Evolutionary conservation across 2,888 invertebrate species (phyloP).

Genomic region (Cheilosia vernalis): DNA sequence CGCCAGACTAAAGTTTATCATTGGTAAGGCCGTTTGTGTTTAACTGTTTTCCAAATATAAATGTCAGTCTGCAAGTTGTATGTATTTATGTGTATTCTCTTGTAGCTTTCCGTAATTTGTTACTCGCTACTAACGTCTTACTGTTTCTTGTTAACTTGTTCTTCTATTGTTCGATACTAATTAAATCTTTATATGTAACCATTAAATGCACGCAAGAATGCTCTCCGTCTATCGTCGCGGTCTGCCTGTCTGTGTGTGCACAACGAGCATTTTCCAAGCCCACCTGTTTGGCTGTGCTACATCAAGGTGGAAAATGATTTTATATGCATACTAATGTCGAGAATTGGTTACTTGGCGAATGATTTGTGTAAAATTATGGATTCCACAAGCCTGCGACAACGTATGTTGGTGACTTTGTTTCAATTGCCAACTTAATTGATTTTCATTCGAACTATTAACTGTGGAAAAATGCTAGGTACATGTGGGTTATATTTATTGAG

Average conservation of each 20-base stretch:
- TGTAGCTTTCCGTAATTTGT: background rate
- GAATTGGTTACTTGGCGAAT: constrained; percentile 3
- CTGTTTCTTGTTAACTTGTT: constrained; percentile 27
- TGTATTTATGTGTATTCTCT: background rate
- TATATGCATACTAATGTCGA: constrained; percentile 41
- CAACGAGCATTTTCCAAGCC: constrained; percentile 15
- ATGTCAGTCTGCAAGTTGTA: no score
- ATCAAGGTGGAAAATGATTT: constrained; percentile 25
- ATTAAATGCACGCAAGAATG: constrained; percentile 26
- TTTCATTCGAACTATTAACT: constrained; percentile 10
- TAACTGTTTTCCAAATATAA: no score
- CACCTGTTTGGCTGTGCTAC: constrained; percentile 41
- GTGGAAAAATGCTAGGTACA: background rate
- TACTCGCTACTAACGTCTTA: background rate
- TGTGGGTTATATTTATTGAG: background rate
- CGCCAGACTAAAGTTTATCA: no score
- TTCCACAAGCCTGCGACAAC: constrained; percentile 15
- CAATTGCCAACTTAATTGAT: constrained; percentile 2
- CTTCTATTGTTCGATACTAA: constrained; percentile 30
- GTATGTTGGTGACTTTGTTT: constrained; percentile 6
- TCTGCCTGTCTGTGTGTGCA: background rate
- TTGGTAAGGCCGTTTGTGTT: no score
- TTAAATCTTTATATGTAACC: constrained; percentile 4
- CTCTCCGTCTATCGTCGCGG: background rate
- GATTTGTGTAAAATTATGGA: constrained; percentile 27